A percentile compares a stretch with the other conserved stretches of the same genome.
Conservation (phyloP, 2,888 invertebrate species). For the Apamea anceps region DNA sequence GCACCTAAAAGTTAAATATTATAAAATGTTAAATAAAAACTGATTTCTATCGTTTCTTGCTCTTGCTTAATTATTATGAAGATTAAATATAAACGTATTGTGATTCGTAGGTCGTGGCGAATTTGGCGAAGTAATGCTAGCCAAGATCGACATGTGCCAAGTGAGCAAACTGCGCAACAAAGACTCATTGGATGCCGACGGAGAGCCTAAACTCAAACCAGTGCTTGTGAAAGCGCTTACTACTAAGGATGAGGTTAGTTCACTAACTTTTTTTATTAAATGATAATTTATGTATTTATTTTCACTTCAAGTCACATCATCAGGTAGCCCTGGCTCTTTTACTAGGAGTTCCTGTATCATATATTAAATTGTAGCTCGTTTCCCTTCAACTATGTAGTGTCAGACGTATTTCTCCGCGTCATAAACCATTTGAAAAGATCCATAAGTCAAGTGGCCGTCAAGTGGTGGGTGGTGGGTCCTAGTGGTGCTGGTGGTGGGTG, state of each 20-base stretch:
- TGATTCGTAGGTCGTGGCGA: constrained; percentile 94
- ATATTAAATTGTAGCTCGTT: not conserved
- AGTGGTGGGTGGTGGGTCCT: too few species aligned
- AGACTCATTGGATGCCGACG: constrained; percentile 72
- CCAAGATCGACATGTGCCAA: constrained; percentile 89
- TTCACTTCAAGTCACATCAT: too few species aligned
- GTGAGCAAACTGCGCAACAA: constrained; percentile 82
- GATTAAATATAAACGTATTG: not conserved
- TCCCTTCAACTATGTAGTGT: not conserved
- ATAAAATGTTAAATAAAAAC: too few species aligned
- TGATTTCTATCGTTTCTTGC: too few species aligned
- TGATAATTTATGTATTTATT: too few species aligned
- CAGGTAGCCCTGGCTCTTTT: too few species aligned
- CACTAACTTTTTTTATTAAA: not conserved
- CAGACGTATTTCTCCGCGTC: not conserved
- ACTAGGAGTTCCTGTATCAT: too few species aligned
- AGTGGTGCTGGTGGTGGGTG: too few species aligned
- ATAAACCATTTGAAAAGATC: not conserved
- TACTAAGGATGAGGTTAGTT: constrained; percentile 93
- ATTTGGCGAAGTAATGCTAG: constrained; percentile 97
- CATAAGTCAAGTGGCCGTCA: not conserved
- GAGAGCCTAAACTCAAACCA: constrained; percentile 75
- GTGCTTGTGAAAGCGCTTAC: constrained; percentile 94
- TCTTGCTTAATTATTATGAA: too few species aligned
- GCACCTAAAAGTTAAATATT: too few species aligned